These are phyloP conservation scores for Mormoops blainvillei DNA, from an alignment of 2,113 vertebrate genomes.

Conservation along the genomic window DNA sequence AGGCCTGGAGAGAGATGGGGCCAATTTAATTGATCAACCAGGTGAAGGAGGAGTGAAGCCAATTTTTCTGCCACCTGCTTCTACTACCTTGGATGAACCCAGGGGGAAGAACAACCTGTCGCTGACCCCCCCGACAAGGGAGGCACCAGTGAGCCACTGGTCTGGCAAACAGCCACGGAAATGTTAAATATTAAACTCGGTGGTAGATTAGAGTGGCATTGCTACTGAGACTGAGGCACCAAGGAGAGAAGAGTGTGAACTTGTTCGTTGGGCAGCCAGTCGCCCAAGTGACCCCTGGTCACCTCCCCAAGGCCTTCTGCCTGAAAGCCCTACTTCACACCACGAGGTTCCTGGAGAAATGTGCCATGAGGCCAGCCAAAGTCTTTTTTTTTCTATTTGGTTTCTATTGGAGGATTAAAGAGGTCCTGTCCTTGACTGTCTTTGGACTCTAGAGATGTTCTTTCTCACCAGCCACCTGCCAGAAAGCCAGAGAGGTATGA, in stretches of 20 bases:
- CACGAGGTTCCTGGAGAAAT: background rate
- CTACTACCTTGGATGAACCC: background rate
- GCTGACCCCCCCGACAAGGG: background rate
- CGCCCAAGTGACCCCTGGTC: background rate
- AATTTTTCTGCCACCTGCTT: background rate
- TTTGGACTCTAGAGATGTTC: background rate
- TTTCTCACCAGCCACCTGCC: background rate
- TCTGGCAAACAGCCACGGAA: background rate
- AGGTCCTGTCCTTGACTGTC: background rate
- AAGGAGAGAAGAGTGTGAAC: background rate
- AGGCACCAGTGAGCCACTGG: background rate
- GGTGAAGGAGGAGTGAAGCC: background rate
- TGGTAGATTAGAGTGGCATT: no score
- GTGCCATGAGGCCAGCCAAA: background rate
- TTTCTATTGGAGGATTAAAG: background rate
- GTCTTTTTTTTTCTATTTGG: background rate
- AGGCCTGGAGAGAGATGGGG: background rate
- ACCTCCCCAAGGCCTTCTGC: background rate
- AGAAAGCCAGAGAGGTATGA: background rate
- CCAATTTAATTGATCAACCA: background rate
- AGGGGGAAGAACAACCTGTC: background rate
- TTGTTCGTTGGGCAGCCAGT: background rate
- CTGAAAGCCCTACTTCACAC: background rate
- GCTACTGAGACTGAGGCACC: background rate
- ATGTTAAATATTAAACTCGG: no score